Evolutionary conservation across 2,113 vertebrate species (phyloP).

Genomic region (Prionailurus viverrinus): DNA sequence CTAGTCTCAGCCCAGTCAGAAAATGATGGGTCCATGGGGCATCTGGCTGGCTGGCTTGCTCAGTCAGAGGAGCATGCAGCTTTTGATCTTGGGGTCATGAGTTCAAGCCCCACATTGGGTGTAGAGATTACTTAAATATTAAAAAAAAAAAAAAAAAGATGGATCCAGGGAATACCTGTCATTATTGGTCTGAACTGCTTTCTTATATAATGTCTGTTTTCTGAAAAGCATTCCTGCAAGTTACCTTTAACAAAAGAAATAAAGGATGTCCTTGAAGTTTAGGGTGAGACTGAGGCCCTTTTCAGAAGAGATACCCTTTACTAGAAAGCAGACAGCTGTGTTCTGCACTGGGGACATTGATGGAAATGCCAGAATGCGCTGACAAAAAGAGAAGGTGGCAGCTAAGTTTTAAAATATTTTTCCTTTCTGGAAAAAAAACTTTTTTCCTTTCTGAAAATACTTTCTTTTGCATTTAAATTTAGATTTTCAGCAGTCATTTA

Average conservation of each 20-base stretch:
- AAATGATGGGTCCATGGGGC: background rate
- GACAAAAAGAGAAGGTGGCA: background rate
- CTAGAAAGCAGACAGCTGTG: background rate
- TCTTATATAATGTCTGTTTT: background rate
- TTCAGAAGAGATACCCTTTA: background rate
- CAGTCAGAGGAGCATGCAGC: background rate
- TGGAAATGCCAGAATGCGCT: background rate
- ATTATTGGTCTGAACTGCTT: background rate
- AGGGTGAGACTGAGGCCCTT: background rate
- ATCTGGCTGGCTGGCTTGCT: background rate
- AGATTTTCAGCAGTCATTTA: background rate
- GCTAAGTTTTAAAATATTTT: background rate
- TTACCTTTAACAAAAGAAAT: constrained; percentile 41
- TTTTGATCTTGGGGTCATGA: background rate
- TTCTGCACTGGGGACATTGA: background rate
- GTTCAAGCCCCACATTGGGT: background rate
- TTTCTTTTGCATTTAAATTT: constrained; percentile 35
- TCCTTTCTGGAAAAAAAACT: background rate
- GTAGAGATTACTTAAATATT: background rate
- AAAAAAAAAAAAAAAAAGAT: background rate
- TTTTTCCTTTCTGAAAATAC: background rate
- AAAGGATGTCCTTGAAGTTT: constrained; percentile 6
- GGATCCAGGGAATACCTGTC: background rate
- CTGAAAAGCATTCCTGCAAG: background rate
- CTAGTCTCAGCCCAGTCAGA: background rate